phyloP scores from a whole-genome alignment of 1,140 invertebrate species.

The Drosophila tristis region DNA sequence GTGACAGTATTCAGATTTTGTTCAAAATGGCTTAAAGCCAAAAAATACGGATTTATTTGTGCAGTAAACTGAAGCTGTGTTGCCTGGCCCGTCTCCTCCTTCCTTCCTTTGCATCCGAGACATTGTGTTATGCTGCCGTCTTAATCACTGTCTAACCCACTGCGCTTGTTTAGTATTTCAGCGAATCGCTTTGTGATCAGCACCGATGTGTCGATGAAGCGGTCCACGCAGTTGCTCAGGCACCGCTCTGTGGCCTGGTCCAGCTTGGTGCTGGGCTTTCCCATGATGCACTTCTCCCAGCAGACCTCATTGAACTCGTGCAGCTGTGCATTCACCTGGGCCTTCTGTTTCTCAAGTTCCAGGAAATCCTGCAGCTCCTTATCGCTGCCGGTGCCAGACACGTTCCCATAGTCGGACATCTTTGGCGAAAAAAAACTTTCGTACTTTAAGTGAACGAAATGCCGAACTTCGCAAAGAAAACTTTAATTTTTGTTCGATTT shows the following conservation, averaged over 20 bases:
- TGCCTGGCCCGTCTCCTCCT: no score
- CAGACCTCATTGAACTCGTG: conserved; percentile 96
- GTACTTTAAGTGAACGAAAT: no score
- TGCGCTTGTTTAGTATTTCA: conserved; percentile 85
- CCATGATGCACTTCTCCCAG: conserved; percentile 96
- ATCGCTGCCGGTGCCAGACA: conserved; percentile 85
- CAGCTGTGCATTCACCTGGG: conserved; percentile 93
- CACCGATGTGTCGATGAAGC: conserved; percentile 96
- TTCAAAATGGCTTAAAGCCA: no score
- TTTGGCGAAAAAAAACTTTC: neutral
- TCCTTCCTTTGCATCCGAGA: no score
- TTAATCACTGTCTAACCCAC: no score
- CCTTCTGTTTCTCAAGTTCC: conserved; percentile 93
- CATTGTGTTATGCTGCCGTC: no score
- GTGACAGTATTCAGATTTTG: no score
- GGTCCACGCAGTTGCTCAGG: conserved; percentile 95
- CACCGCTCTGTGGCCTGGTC: conserved; percentile 95
- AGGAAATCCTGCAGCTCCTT: conserved; percentile 93
- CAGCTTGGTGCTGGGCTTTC: conserved; percentile 93
- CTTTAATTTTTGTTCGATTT: neutral
- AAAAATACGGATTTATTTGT: no score
- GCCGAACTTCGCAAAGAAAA: neutral
- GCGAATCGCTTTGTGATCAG: conserved; percentile 94
- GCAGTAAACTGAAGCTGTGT: no score
- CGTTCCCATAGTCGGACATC: conserved; percentile 83